These are phyloP conservation scores for Echinops telfairi DNA, from an alignment of 2,113 vertebrate species.

Conservation along the genomic window DNA sequence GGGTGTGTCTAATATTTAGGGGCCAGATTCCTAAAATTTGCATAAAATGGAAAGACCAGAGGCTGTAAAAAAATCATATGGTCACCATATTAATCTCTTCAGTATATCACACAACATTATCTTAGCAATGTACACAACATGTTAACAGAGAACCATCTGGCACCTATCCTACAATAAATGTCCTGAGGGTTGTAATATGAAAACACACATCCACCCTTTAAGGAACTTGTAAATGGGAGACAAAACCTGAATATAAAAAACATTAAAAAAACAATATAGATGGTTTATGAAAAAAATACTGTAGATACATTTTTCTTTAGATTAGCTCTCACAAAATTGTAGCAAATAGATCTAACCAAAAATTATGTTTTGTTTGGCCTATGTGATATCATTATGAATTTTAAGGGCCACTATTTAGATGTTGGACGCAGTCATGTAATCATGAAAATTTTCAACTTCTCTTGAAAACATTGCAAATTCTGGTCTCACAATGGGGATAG, in stretches of 20 bases:
- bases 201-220: background rate
- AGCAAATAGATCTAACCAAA: background rate
- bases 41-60: background rate
- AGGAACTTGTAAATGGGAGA: background rate
- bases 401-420: background rate
- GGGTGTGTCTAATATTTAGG: background rate
- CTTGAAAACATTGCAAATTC: background rate
- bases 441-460: background rate
- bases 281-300: background rate
- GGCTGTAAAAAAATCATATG: background rate
- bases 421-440: background rate
- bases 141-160: background rate
- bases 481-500: background rate
- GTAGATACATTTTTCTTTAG: background rate
- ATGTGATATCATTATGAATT: background rate
- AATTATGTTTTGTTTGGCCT: background rate
- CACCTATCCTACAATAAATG: background rate
- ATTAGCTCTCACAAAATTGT: background rate
- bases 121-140: too few species aligned
- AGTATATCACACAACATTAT: background rate
- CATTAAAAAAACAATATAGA: constrained; percentile 10
- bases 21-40: background rate
- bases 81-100: background rate
- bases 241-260: background rate
- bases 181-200: background rate